phyloP scores from a whole-genome alignment of 2,797 vertebrate species.

The Pseudomugil tenellus region DNA sequence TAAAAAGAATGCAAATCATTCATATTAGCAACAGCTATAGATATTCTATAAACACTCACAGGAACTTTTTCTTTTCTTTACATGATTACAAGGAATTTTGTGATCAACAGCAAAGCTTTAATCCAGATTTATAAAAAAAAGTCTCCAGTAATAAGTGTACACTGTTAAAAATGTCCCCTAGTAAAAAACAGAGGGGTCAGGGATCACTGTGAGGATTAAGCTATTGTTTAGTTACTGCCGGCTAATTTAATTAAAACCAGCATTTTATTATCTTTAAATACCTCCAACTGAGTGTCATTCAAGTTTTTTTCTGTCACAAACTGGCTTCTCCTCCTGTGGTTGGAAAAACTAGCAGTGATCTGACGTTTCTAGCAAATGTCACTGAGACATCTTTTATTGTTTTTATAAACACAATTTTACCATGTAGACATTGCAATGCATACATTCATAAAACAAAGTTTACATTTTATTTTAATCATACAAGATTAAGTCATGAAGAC shows the following conservation, averaged over 20 bases:
- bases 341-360: background rate
- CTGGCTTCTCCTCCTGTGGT: too few species aligned
- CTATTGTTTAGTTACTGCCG: background rate
- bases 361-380: background rate
- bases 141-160: background rate
- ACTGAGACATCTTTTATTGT: background rate
- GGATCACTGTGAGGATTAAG: background rate
- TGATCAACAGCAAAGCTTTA: background rate
- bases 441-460: too few species aligned
- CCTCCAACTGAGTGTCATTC: too few species aligned
- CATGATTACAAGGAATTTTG: background rate
- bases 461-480: too few species aligned
- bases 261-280: background rate
- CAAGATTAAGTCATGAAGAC: too few species aligned
- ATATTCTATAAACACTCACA: conserved; percentile 33
- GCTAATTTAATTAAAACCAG: background rate
- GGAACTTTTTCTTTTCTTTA: conserved; percentile 5
- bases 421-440: too few species aligned
- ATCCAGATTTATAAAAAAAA: conserved; percentile 5
- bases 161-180: background rate
- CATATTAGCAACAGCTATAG: conserved; percentile 27
- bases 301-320: background rate
- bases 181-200: background rate
- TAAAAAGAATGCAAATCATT: conserved; percentile 52
- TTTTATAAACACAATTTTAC: too few species aligned